Percentiles rank a stretch among this genome's conserved stretches.
These are phyloP conservation scores for Gallinago media DNA, from an alignment of 2,113 vertebrate genomes.

Conservation along the genomic window DNA sequence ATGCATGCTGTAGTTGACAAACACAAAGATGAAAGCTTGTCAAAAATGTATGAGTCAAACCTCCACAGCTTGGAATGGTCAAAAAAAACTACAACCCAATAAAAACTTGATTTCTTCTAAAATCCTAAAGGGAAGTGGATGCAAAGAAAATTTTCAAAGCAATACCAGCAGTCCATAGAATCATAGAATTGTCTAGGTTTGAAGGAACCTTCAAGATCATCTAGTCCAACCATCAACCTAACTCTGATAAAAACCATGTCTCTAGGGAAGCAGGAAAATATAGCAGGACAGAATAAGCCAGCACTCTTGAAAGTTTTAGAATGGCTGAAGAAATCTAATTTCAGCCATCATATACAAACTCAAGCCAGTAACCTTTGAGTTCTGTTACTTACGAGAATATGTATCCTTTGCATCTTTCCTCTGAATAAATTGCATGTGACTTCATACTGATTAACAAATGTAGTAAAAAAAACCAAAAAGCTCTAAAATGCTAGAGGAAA, in stretches of 20 bases:
- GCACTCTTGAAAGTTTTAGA: background rate
- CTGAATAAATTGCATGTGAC: background rate
- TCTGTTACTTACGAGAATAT: background rate
- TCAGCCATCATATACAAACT: background rate
- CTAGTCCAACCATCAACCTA: no score
- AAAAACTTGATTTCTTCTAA: background rate
- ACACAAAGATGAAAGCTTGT: background rate
- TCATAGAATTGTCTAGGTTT: no score
- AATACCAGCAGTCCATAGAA: background rate
- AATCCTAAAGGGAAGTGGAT: background rate
- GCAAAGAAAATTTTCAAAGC: background rate
- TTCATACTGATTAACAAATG: background rate
- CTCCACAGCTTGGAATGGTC: background rate
- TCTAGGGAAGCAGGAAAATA: background rate
- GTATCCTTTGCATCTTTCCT: background rate
- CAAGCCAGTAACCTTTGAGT: background rate
- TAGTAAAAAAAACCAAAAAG: background rate
- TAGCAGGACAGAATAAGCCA: background rate
- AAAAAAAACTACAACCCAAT: background rate
- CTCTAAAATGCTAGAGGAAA: background rate
- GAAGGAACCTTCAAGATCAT: no score
- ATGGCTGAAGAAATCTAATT: background rate
- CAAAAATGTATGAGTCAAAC: background rate
- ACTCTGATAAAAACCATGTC: no score
- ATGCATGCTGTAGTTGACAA: fast-evolving